Evolutionary conservation across 1,140 invertebrate genomes (phyloP).

Genomic region (Oryzaephilus surinamensis): DNA sequence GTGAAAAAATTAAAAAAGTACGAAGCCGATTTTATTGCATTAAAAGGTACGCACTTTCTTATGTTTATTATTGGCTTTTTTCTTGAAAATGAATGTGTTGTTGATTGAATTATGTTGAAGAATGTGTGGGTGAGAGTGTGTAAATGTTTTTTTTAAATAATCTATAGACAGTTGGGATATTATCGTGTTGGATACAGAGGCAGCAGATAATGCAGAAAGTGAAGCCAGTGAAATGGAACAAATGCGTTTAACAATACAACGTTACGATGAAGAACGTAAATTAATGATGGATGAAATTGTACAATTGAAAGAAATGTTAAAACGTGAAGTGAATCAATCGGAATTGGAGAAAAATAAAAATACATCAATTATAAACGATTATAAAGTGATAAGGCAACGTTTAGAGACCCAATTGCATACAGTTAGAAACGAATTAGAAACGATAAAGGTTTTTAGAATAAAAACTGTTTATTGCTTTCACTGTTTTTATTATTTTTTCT

Average conservation of each 20-base stretch:
- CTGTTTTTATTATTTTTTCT: constrained; percentile 10
- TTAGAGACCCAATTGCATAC: constrained; percentile 74
- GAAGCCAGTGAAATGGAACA: constrained; percentile 70
- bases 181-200: constrained; percentile 42
- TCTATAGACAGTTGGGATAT: constrained; percentile 34
- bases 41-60: constrained; percentile 54
- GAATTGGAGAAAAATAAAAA: constrained; percentile 63
- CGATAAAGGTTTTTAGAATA: constrained; percentile 46
- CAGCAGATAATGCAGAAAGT: constrained; percentile 68
- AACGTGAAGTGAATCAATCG: constrained; percentile 65
- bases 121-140: constrained; percentile 1
- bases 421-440: constrained; percentile 45
- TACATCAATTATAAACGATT: constrained; percentile 72
- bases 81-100: not conserved
- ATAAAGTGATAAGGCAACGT: constrained; percentile 85
- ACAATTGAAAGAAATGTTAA: constrained; percentile 75
- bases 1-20: constrained; percentile 94
- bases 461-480: no score
- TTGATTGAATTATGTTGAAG: not conserved
- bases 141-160: not conserved
- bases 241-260: constrained; percentile 57
- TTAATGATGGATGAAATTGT: constrained; percentile 66
- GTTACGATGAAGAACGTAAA: constrained; percentile 75
- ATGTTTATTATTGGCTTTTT: not conserved
- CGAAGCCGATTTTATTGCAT: constrained; percentile 78